Percentiles rank a stretch among this genome's conserved stretches.
Evolutionary conservation across 2,113 vertebrate genomes (phyloP).

Genomic region (Lycaon pictus): DNA sequence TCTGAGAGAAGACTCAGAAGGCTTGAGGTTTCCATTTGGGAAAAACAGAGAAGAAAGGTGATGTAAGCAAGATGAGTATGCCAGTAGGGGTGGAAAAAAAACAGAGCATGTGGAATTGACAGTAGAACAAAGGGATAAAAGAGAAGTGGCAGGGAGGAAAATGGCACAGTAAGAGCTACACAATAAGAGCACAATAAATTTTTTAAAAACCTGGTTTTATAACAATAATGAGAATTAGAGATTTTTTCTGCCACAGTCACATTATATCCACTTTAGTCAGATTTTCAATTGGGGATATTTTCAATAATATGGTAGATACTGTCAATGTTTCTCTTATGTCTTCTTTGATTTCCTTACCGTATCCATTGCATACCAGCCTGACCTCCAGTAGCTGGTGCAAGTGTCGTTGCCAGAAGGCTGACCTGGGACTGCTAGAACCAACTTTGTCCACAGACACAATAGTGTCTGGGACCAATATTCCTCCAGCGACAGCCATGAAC

Average conservation of each 20-base stretch:
- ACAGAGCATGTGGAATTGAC: background rate
- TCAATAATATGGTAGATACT: background rate
- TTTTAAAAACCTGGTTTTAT: background rate
- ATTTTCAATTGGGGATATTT: conserved; percentile 28
- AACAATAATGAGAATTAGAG: background rate
- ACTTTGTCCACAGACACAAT: background rate
- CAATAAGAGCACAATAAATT: background rate
- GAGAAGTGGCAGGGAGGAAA: background rate
- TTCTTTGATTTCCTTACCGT: conserved; percentile 11
- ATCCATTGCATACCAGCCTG: background rate
- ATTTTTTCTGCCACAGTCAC: conserved; percentile 5
- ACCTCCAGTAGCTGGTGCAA: background rate
- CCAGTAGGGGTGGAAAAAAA: background rate
- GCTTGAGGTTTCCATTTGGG: conserved; percentile 49
- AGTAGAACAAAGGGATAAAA: conserved; percentile 19
- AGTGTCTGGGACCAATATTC: background rate
- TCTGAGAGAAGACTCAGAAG: conserved; percentile 56
- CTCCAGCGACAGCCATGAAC: background rate
- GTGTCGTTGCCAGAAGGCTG: background rate
- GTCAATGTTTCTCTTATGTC: background rate
- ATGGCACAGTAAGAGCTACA: background rate
- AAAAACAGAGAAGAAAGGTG: conserved; percentile 41
- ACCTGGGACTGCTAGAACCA: conserved; percentile 3
- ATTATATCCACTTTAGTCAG: background rate
- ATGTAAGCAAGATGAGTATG: background rate